phyloP scores from a whole-genome alignment of 53 echinoderm and acorn worm genomes.

The Paracentrotus lividus region DNA sequence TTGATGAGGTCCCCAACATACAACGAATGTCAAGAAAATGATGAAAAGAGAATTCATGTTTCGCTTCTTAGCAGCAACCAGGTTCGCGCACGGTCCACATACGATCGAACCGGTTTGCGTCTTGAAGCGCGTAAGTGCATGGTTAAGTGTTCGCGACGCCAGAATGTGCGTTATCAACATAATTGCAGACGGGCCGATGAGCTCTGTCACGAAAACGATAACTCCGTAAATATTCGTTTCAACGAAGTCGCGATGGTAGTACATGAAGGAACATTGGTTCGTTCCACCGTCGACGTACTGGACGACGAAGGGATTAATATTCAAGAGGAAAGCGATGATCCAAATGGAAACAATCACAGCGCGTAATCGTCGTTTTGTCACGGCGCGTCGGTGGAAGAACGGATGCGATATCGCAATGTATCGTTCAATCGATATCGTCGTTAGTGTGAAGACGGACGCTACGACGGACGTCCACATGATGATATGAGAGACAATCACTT shows the following conservation, averaged over 20 bases:
- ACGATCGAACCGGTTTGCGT: not conserved
- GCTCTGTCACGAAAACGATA: not conserved
- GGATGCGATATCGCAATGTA: constrained; percentile 56
- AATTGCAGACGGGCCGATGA: not conserved
- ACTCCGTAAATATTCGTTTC: not conserved
- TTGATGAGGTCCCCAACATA: constrained; percentile 28
- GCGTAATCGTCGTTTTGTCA: not conserved
- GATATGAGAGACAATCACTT: constrained; percentile 32
- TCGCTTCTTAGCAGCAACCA: not conserved
- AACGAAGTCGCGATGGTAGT: not conserved
- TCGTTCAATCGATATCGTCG: constrained; percentile 44
- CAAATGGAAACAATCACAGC: not conserved
- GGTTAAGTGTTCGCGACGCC: constrained; percentile 1
- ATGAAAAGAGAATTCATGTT: constrained; percentile 45
- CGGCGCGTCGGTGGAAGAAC: not conserved
- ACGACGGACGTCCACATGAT: constrained; percentile 56
- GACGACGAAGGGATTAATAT: not conserved
- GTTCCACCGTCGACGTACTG: not conserved
- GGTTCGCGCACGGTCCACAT: not conserved
- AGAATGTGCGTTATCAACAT: constrained; percentile 26
- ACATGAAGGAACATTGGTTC: not conserved
- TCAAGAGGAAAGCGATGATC: not conserved
- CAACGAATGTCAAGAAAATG: not conserved
- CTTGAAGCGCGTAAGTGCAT: not conserved
- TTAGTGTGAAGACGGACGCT: constrained; percentile 48